Evolutionary conservation across 2,888 invertebrate genomes (phyloP).

Genomic region (Fragum whitleyi): DNA sequence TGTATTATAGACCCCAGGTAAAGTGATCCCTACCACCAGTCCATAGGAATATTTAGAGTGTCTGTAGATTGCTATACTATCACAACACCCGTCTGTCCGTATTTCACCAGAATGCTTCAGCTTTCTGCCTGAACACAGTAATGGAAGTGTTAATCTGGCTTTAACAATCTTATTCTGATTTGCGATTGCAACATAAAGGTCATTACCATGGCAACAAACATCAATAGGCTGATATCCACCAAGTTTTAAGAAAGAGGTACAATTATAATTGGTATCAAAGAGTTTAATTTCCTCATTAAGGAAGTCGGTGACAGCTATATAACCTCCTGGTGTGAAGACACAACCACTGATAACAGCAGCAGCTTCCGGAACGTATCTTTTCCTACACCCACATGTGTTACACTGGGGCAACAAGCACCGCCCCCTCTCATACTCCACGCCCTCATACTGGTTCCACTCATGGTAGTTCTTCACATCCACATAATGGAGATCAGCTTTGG

Average conservation of each 20-base stretch:
- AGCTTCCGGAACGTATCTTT: constrained; percentile 37
- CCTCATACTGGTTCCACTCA: constrained; percentile 46
- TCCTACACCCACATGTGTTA: constrained; percentile 34
- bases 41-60: constrained; percentile 28
- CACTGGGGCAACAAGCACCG: constrained; percentile 40
- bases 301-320: constrained; percentile 48
- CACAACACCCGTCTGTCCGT: constrained; percentile 46
- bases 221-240: constrained; percentile 42
- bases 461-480: constrained; percentile 34
- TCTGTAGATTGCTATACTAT: constrained; percentile 48
- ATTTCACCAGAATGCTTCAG: constrained; percentile 23
- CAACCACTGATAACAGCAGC: constrained; percentile 47
- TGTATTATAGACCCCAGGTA: constrained; percentile 33
- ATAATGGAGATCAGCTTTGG: constrained; percentile 53
- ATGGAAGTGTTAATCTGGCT: constrained; percentile 31
- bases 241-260: constrained; percentile 41
- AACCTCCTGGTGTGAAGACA: constrained; percentile 42
- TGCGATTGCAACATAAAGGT: constrained; percentile 43
- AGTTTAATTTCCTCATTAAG: constrained; percentile 52
- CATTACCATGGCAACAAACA: constrained; percentile 38
- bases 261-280: constrained; percentile 41
- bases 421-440: constrained; percentile 37
- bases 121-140: constrained; percentile 40
- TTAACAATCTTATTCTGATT: constrained; percentile 32
- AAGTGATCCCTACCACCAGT: constrained; percentile 42